Evolutionary conservation across 2,113 vertebrate species (phyloP).

Genomic region (Willisornis vidua): DNA sequence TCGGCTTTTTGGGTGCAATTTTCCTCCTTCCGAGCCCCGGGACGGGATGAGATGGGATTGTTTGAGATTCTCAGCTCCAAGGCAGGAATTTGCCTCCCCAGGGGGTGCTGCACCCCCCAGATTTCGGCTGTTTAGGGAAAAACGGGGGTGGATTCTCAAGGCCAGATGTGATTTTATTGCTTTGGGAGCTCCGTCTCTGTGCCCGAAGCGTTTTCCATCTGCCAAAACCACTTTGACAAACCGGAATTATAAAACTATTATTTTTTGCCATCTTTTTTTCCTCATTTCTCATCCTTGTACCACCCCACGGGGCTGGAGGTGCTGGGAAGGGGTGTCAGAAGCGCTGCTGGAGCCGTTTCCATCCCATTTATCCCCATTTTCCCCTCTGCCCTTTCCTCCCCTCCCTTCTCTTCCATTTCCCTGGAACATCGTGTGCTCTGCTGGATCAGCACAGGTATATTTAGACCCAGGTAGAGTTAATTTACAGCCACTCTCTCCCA

Average conservation of each 20-base stretch:
- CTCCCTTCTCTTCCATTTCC: not conserved
- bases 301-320: fast-evolving
- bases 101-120: not conserved
- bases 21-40: not conserved
- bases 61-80: not conserved
- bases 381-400: not conserved
- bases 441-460: not conserved
- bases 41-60: not conserved
- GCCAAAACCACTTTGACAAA: not conserved
- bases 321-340: fast-evolving
- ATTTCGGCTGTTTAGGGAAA: not conserved
- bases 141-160: fast-evolving
- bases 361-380: not conserved
- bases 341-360: fast-evolving
- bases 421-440: not conserved
- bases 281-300: not conserved
- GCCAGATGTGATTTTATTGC: fast-evolving
- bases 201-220: fast-evolving
- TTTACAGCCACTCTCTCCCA: not conserved
- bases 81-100: not conserved
- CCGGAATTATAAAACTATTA: fast-evolving
- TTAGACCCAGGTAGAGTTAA: not conserved
- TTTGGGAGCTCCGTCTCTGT: not conserved
- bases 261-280: not conserved
- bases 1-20: not conserved